A percentile compares a stretch with the other conserved stretches of the same genome.
Evolutionary conservation across 2,797 vertebrate genomes (phyloP).

Genomic region (Rhabdomys pumilio): DNA sequence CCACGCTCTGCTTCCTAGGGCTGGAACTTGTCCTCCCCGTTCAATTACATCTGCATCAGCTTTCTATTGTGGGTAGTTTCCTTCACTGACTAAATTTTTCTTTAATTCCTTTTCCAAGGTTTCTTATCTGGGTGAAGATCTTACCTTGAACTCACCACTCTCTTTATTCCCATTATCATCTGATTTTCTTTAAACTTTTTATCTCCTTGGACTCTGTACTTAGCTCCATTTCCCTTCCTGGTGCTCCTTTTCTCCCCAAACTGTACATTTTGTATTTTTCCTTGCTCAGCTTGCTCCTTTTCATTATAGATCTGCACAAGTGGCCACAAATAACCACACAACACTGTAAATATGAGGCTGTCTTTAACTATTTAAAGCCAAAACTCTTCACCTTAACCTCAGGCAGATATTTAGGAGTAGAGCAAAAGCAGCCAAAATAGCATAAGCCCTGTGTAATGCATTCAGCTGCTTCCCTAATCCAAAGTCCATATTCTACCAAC

Average conservation of each 20-base stretch:
- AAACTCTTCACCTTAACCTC: not conserved
- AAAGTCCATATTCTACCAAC: no score
- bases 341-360: not conserved
- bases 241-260: not conserved
- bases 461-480: not conserved
- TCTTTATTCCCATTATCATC: not conserved
- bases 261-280: not conserved
- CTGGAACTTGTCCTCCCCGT: not conserved
- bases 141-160: not conserved
- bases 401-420: not conserved
- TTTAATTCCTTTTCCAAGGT: not conserved
- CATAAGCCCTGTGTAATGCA: not conserved
- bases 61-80: not conserved
- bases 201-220: not conserved
- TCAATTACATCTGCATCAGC: not conserved
- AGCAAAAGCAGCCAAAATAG: not conserved
- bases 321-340: not conserved
- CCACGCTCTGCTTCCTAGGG: not conserved
- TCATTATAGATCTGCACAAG: not conserved
- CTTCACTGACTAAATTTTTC: not conserved
- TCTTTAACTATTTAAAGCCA: not conserved
- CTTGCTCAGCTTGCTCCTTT: not conserved
- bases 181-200: not conserved
- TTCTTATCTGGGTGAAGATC: not conserved
- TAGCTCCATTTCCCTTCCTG: not conserved